These are phyloP conservation scores for Pseudonaja textilis DNA, from an alignment of 2,113 vertebrate genomes.

Conservation along the genomic window DNA sequence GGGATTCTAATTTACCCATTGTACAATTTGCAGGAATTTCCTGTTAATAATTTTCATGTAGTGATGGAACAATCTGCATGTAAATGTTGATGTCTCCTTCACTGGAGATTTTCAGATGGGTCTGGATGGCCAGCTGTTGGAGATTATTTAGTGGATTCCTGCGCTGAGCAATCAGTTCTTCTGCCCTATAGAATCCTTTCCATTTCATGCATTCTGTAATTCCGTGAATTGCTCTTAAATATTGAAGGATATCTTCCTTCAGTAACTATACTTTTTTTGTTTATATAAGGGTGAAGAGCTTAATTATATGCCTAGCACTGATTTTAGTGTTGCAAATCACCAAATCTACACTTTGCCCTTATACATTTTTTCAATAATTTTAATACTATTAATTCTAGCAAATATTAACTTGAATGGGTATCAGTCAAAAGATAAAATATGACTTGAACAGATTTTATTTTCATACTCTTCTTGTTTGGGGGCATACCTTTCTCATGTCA, in stretches of 20 bases:
- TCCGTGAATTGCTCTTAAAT: neutral
- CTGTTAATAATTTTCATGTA: neutral
- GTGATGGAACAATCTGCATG: neutral
- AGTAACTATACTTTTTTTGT: neutral
- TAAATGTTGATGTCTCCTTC: neutral
- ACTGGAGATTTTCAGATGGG: neutral
- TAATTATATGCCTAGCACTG: neutral
- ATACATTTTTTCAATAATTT: neutral
- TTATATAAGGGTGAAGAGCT: neutral
- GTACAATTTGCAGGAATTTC: neutral
- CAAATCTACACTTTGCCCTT: neutral
- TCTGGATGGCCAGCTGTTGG: neutral
- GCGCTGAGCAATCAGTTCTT: neutral
- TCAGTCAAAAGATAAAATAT: neutral
- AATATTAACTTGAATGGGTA: constrained; percentile 9
- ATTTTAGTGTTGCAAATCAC: neutral
- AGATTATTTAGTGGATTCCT: neutral
- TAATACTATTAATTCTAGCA: neutral
- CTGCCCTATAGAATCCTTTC: neutral
- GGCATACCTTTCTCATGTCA: neutral
- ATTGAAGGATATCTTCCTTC: neutral
- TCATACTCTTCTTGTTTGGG: neutral
- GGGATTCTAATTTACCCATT: neutral
- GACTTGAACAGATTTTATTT: neutral
- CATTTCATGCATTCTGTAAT: neutral